Evolutionary conservation across 2,113 vertebrate genomes (phyloP).

Genomic region (Ciconia boyciana): DNA sequence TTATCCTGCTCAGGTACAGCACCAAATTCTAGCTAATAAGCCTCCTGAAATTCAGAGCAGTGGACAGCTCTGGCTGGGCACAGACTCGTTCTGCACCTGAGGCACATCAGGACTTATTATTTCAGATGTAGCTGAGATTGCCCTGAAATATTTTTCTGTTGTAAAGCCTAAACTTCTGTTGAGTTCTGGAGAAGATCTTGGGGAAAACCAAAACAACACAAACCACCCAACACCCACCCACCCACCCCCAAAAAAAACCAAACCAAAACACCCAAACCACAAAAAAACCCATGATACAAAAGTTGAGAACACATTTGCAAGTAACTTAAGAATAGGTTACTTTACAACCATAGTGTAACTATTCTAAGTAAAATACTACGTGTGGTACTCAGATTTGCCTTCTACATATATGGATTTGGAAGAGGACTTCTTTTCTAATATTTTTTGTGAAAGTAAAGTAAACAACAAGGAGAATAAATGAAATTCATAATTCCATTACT

Average conservation of each 20-base stretch:
- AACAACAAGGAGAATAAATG: background rate
- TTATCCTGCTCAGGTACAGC: background rate
- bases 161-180: background rate
- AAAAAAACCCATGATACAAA: background rate
- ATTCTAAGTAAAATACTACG: background rate
- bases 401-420: background rate
- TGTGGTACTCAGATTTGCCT: background rate
- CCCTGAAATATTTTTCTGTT: background rate
- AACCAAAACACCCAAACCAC: background rate
- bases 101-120: background rate
- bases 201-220: background rate
- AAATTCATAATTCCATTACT: background rate
- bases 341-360: background rate
- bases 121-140: background rate
- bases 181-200: background rate
- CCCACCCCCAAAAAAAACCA: fast-evolving
- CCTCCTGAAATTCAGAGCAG: background rate
- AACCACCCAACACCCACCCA: background rate
- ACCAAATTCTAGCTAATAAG: background rate
- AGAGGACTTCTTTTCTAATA: background rate
- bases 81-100: background rate
- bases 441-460: background rate
- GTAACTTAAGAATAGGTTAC: background rate
- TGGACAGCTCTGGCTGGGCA: background rate
- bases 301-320: background rate